These are phyloP conservation scores for Prionace glauca DNA, from an alignment of 2,797 vertebrate genomes.

Conservation along the genomic window DNA sequence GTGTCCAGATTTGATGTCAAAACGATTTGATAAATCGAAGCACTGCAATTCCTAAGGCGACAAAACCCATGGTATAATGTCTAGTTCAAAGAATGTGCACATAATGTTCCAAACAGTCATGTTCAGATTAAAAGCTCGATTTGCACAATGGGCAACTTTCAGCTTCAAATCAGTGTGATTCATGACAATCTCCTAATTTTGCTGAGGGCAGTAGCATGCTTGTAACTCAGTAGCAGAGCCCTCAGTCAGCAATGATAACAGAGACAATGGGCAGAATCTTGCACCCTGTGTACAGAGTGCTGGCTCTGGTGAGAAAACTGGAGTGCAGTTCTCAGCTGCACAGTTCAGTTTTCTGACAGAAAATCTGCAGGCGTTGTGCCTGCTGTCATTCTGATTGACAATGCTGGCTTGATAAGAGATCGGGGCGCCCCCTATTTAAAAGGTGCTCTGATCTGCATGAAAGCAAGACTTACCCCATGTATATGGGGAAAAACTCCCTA, in stretches of 20 bases:
- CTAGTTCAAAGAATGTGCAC: neutral
- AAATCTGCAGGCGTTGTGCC: no score
- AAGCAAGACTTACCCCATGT: no score
- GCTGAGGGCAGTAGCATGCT: neutral
- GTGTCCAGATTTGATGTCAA: neutral
- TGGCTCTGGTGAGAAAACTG: no score
- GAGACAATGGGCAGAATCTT: neutral
- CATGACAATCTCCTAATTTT: neutral
- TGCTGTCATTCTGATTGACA: no score
- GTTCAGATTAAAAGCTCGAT: neutral
- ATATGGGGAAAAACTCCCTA: no score
- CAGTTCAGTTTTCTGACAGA: no score
- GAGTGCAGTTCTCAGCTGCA: no score
- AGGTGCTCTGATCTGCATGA: no score
- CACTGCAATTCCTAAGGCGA: neutral
- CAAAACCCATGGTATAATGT: neutral
- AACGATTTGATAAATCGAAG: conserved; percentile 1
- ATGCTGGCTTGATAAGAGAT: no score
- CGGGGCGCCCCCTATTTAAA: no score
- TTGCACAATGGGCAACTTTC: neutral
- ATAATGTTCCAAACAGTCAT: neutral
- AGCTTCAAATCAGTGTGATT: neutral
- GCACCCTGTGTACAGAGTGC: no score
- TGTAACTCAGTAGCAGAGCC: neutral
- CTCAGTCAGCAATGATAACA: neutral